Conservation (phyloP, 2,888 invertebrate genomes). For the Ichneumoninae sp. region DNA sequence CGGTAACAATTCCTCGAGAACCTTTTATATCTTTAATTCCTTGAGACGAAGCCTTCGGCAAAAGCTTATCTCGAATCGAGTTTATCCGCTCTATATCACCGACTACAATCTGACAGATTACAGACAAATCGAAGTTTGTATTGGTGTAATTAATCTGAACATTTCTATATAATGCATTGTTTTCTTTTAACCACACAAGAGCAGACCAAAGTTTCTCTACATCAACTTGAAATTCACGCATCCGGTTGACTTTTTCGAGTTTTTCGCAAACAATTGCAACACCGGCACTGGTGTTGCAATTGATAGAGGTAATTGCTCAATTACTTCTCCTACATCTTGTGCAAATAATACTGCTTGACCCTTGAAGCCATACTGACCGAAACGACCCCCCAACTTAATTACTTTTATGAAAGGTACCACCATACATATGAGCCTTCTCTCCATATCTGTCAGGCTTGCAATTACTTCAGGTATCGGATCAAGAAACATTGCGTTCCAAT, state of each 20-base stretch:
- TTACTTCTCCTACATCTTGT: conserved; percentile 11
- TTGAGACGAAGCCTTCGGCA: not conserved
- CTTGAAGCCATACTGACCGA: conserved; percentile 40
- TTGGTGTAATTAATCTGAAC: conserved; percentile 35
- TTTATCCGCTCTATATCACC: not conserved
- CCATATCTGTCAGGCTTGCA: not conserved
- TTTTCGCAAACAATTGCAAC: conserved; percentile 24
- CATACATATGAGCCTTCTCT: conserved; percentile 12
- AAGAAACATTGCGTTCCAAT: conserved; percentile 19
- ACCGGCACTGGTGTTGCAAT: conserved; percentile 22
- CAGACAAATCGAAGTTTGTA: conserved; percentile 12
- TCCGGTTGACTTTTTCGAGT: not conserved
- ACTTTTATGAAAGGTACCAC: conserved; percentile 36
- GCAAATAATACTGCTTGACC: conserved; percentile 30
- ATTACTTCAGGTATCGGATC: conserved; percentile 12
- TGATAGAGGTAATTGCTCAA: conserved; percentile 14
- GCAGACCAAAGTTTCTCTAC: conserved; percentile 27
- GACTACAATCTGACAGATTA: conserved; percentile 6
- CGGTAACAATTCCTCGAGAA: conserved; percentile 1
- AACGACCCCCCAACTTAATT: conserved; percentile 29
- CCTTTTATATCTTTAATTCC: not conserved
- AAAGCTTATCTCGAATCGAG: not conserved
- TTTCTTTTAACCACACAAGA: conserved; percentile 23
- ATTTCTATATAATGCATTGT: conserved; percentile 22
- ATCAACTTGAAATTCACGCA: conserved; percentile 31